Conservation (phyloP, 2,113 vertebrate genomes). For the Galeopterus variegatus region DNA sequence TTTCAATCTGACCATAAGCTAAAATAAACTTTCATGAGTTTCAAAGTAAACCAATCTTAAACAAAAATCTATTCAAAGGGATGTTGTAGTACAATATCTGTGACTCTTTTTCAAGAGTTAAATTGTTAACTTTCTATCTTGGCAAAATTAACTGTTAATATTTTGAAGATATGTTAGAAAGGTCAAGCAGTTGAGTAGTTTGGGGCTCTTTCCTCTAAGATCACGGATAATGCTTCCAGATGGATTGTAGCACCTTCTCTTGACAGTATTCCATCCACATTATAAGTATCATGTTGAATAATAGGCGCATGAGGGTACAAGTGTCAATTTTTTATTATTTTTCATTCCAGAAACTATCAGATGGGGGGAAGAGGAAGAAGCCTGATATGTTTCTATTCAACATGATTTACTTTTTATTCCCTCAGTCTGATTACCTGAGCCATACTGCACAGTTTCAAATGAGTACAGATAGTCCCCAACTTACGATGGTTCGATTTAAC, state of each 20-base stretch:
- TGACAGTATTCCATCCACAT: neutral
- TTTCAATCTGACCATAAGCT: slow-evolving; percentile 26
- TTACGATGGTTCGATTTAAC: no score
- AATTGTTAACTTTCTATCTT: slow-evolving; percentile 14
- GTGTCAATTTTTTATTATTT: neutral
- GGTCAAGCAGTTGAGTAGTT: neutral
- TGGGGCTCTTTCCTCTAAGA: neutral
- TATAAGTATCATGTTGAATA: neutral
- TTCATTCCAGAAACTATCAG: neutral
- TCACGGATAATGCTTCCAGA: neutral
- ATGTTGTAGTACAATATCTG: neutral
- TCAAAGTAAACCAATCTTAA: slow-evolving; percentile 9
- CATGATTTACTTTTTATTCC: slow-evolving; percentile 27
- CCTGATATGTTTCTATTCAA: neutral
- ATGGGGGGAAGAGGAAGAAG: neutral
- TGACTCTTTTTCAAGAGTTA: neutral
- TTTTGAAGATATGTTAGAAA: slow-evolving; percentile 47
- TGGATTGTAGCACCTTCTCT: neutral
- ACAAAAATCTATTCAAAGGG: neutral
- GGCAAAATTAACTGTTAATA: neutral
- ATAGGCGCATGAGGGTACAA: neutral
- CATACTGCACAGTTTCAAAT: neutral
- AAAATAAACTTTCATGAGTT: slow-evolving; percentile 38
- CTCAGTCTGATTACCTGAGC: neutral
- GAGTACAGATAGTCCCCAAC: neutral